A percentile compares a stretch with the other conserved stretches of the same genome.
Conservation (phyloP, 2,797 vertebrate species). For the Lacerta viridis region DNA sequence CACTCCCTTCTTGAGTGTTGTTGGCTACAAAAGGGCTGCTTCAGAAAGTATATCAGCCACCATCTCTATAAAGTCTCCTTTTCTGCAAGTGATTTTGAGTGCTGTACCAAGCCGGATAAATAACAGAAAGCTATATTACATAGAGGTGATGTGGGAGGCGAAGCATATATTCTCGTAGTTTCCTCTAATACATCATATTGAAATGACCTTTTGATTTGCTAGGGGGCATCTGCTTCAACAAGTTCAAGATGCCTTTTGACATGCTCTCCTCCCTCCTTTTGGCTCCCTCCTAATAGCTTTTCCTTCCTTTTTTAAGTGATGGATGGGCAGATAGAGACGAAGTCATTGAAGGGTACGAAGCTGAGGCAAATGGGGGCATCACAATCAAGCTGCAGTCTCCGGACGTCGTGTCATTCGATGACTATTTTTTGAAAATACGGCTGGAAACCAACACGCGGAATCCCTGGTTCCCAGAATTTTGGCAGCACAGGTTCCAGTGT, state of each 20-base stretch:
- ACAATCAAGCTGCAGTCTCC: constrained; percentile 97
- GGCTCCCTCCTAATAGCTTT: constrained; percentile 28
- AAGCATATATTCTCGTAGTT: not conserved
- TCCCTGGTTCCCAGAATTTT: constrained; percentile 98
- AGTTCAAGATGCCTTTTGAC: constrained; percentile 13
- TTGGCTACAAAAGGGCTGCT: no score
- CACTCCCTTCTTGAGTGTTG: no score
- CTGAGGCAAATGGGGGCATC: constrained; percentile 96
- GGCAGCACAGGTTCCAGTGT: constrained; percentile 98
- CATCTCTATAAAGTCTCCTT: not conserved
- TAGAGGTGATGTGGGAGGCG: not conserved
- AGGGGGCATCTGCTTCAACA: not conserved
- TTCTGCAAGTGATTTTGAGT: not conserved
- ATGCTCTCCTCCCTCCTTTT: not conserved
- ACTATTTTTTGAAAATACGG: constrained; percentile 94
- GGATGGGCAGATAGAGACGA: constrained; percentile 99
- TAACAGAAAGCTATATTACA: not conserved
- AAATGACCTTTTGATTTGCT: constrained; percentile 22
- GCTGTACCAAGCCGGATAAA: not conserved
- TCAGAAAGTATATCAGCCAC: not conserved
- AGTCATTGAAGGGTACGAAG: constrained; percentile 96
- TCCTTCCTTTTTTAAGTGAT: constrained; percentile 84
- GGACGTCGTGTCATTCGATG: constrained; percentile 92
- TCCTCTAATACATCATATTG: not conserved
- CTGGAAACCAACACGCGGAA: constrained; percentile 94